phyloP scores from a whole-genome alignment of 2,113 vertebrate genomes.

The Pseudolaguvia tuberculata region DNA sequence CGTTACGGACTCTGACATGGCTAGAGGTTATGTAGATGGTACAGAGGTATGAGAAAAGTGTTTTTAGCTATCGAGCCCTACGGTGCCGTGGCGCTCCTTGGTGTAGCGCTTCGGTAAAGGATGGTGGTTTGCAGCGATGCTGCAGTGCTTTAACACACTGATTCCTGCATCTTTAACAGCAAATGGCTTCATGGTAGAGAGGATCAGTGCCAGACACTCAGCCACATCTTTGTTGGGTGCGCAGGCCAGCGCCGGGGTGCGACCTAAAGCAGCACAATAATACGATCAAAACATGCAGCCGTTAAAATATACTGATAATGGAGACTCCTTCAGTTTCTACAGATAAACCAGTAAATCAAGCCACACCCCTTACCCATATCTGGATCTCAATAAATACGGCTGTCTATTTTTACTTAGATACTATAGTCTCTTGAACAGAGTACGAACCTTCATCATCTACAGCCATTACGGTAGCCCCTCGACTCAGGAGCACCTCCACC shows the following conservation, averaged over 20 bases:
- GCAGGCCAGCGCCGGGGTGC: conserved; percentile 92
- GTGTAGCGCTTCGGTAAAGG: conserved; percentile 71
- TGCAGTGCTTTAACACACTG: conserved; percentile 90
- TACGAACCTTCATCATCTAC: conserved; percentile 88
- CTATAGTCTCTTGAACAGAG: too few species aligned
- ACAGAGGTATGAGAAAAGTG: conserved; percentile 34
- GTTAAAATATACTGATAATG: not conserved
- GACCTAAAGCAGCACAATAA: conserved; percentile 62
- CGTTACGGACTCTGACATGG: conserved; percentile 60
- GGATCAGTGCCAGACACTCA: conserved; percentile 94
- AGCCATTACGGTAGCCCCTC: conserved; percentile 92
- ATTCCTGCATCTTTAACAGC: conserved; percentile 83
- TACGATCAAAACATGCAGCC: not conserved
- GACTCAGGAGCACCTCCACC: conserved; percentile 91
- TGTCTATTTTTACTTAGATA: too few species aligned
- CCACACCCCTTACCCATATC: too few species aligned
- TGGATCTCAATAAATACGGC: too few species aligned
- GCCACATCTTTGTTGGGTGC: conserved; percentile 97
- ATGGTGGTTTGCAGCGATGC: conserved; percentile 73
- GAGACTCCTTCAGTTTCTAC: not conserved
- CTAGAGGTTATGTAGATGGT: conserved; percentile 52
- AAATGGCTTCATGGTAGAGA: conserved; percentile 99
- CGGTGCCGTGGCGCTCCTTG: conserved; percentile 73
- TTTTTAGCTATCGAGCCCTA: conserved; percentile 79
- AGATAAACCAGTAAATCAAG: too few species aligned